phyloP scores from a whole-genome alignment of 2,797 vertebrate genomes.

The Chromis chromis region DNA sequence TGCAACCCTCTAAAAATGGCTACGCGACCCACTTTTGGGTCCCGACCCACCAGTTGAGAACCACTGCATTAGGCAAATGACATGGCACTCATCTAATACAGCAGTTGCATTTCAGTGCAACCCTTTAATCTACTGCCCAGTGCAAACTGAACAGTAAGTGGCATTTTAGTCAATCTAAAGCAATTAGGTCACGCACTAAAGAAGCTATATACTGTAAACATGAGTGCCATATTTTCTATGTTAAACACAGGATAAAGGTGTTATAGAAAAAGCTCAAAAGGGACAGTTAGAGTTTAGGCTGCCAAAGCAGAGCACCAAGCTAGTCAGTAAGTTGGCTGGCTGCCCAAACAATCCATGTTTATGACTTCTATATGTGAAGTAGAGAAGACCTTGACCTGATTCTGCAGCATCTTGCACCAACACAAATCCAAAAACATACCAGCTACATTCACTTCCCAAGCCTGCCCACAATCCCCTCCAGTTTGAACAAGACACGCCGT shows the following conservation, averaged over 20 bases:
- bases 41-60: no score
- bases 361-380: slow-evolving; percentile 47
- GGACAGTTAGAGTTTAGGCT: slow-evolving; percentile 53
- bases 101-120: slow-evolving; percentile 23
- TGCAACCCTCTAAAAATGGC: no score
- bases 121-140: neutral
- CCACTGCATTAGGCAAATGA: no score
- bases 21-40: no score
- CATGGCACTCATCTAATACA: neutral
- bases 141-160: slow-evolving; percentile 14
- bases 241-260: slow-evolving; percentile 35
- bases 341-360: slow-evolving; percentile 56
- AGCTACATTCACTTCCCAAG: slow-evolving; percentile 22
- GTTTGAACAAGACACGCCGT: slow-evolving; percentile 32
- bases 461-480: slow-evolving; percentile 3
- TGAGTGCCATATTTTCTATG: slow-evolving; percentile 24
- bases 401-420: slow-evolving; percentile 38
- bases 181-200: slow-evolving; percentile 20
- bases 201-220: slow-evolving; percentile 1
- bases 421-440: slow-evolving; percentile 57
- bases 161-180: slow-evolving; percentile 18
- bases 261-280: slow-evolving; percentile 30
- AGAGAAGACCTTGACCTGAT: slow-evolving; percentile 63
- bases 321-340: slow-evolving; percentile 38
- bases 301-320: slow-evolving; percentile 31